These are phyloP conservation scores for Acipenser ruthenus DNA, from an alignment of 2,797 vertebrate species.

Conservation along the genomic window DNA sequence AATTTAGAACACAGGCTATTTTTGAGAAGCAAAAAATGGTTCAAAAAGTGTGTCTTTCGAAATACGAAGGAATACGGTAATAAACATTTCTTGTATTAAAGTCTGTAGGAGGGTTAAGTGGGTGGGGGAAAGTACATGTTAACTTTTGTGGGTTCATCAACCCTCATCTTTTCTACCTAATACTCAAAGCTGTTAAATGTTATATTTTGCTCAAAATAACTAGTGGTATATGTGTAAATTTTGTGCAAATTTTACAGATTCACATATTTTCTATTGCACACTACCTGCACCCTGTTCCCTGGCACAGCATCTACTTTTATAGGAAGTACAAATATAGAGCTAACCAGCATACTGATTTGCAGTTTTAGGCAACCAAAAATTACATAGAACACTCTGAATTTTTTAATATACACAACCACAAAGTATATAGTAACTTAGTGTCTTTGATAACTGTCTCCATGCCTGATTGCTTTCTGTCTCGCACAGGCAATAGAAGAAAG, in stretches of 20 bases:
- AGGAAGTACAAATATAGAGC: constrained; percentile 51
- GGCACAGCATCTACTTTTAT: constrained; percentile 45
- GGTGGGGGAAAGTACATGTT: constrained; percentile 28
- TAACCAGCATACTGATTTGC: constrained; percentile 55
- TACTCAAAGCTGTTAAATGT: neutral
- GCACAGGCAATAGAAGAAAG: constrained; percentile 39
- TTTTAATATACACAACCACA: constrained; percentile 63
- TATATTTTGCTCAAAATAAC: constrained; percentile 5
- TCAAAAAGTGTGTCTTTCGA: no score
- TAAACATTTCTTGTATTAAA: no score
- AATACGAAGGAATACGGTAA: no score
- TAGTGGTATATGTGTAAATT: neutral
- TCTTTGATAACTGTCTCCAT: constrained; percentile 61
- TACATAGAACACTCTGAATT: constrained; percentile 54
- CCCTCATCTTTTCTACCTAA: constrained; percentile 10
- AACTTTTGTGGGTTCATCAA: constrained; percentile 28
- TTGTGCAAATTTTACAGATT: constrained; percentile 6
- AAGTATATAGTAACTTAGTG: constrained; percentile 56
- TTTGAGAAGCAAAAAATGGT: no score
- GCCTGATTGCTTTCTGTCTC: constrained; percentile 53
- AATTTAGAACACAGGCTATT: no score
- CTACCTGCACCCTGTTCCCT: constrained; percentile 48
- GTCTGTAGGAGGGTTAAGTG: constrained; percentile 6
- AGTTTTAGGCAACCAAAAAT: constrained; percentile 61
- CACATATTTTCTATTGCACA: constrained; percentile 17